Percentiles rank a stretch among this genome's conserved stretches.
These are phyloP conservation scores for Monopterus albus DNA, from an alignment of 2,113 vertebrate genomes.

Conservation along the genomic window DNA sequence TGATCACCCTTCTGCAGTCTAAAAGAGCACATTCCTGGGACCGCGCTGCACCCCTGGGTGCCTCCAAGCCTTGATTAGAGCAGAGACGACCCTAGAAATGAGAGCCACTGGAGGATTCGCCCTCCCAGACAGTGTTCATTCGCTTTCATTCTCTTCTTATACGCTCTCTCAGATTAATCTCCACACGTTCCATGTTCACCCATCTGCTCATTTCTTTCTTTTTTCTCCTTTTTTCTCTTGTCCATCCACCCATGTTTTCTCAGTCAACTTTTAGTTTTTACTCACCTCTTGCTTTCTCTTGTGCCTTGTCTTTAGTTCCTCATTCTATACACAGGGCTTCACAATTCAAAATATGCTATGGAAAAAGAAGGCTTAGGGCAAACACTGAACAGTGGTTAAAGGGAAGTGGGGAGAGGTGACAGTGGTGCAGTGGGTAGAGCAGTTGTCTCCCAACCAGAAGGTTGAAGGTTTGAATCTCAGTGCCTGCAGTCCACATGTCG, in stretches of 20 bases:
- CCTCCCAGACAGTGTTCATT: slow-evolving; percentile 13
- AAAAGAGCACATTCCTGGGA: slow-evolving; percentile 18
- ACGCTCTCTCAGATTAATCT: slow-evolving; percentile 35
- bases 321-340: too few relatives aligned
- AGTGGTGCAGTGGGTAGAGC: too few relatives aligned
- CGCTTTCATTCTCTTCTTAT: slow-evolving; percentile 2
- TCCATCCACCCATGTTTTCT: background rate
- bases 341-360: too few relatives aligned
- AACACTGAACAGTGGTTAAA: too few relatives aligned
- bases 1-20: slow-evolving; percentile 64
- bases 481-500: too few relatives aligned
- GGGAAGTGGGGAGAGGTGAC: too few relatives aligned
- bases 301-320: too few relatives aligned
- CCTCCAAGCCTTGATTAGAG: slow-evolving; percentile 59
- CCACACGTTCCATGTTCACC: slow-evolving; percentile 9
- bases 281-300: background rate
- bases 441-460: too few relatives aligned
- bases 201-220: slow-evolving; percentile 18
- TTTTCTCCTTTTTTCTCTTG: background rate
- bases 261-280: background rate
- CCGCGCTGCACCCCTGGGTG: slow-evolving; percentile 3
- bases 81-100: slow-evolving; percentile 50
- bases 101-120: slow-evolving; percentile 25
- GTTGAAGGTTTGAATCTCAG: too few relatives aligned
- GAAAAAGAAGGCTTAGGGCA: too few relatives aligned